phyloP scores from a whole-genome alignment of 2,888 invertebrate species.

The Strigamia maritima region DNA sequence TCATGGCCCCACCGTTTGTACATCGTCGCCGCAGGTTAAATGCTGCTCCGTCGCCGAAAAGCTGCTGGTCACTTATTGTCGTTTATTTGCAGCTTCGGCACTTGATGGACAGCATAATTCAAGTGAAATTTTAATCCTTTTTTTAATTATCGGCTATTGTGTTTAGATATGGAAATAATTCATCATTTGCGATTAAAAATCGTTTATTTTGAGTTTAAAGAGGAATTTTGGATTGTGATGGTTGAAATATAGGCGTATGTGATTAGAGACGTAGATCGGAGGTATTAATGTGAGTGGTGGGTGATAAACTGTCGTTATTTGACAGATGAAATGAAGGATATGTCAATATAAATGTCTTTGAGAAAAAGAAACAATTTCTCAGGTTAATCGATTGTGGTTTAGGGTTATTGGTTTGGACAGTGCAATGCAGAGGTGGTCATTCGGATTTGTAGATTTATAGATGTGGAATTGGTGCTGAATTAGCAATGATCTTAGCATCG shows the following conservation, averaged over 20 bases:
- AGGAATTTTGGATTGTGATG: not conserved
- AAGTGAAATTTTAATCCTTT: not conserved
- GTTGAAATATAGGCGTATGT: not conserved
- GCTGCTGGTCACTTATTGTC: conserved; percentile 16
- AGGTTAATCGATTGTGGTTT: not conserved
- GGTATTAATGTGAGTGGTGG: not conserved
- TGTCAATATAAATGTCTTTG: not conserved
- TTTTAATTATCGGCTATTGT: conserved; percentile 11
- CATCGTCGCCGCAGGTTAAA: conserved; percentile 19
- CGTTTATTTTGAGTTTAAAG: not conserved
- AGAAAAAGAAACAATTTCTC: conserved; percentile 4
- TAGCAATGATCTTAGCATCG: no score
- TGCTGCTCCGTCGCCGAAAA: not conserved
- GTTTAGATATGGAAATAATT: not conserved
- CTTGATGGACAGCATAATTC: conserved; percentile 6
- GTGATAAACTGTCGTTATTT: not conserved
- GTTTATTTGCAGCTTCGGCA: not conserved
- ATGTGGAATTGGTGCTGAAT: no score
- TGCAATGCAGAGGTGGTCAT: no score
- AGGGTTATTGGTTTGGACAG: not conserved
- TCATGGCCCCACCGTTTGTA: conserved; percentile 23
- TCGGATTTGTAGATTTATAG: no score
- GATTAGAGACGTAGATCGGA: not conserved
- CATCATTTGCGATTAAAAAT: not conserved
- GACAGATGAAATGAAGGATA: conserved; percentile 8